These are phyloP conservation scores for Acanthornis magna DNA, from an alignment of 2,797 vertebrate genomes.

Conservation along the genomic window DNA sequence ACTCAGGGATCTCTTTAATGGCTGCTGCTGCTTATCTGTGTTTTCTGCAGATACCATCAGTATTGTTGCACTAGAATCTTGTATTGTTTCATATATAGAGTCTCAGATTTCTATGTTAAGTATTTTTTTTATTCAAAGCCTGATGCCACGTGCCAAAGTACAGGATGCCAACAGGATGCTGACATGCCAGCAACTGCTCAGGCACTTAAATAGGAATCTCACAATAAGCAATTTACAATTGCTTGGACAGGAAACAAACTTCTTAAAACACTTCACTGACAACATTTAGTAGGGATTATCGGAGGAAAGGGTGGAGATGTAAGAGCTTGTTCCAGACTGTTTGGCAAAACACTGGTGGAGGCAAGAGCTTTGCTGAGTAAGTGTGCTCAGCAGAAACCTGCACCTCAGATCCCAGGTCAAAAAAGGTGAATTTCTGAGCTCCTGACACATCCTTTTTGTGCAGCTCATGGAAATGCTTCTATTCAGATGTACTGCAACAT, in stretches of 20 bases:
- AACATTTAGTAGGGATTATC: slow-evolving; percentile 1
- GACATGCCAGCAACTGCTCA: not conserved
- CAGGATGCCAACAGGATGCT: not conserved
- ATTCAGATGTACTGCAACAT: not conserved
- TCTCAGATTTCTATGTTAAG: not conserved
- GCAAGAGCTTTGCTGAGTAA: not conserved
- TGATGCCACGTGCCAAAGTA: not conserved
- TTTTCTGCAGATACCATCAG: not conserved
- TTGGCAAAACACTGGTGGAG: not conserved
- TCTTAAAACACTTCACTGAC: slow-evolving; percentile 28
- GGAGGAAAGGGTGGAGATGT: slow-evolving; percentile 53
- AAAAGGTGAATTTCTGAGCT: not conserved
- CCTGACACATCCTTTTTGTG: not conserved
- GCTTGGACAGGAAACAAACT: slow-evolving; percentile 30
- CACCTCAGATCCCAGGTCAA: not conserved
- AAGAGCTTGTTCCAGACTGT: not conserved
- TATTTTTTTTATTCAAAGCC: not conserved
- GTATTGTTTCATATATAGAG: not conserved
- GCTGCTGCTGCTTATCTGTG: not conserved
- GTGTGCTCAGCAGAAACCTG: not conserved
- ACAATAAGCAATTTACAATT: slow-evolving; percentile 19
- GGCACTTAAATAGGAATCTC: not conserved
- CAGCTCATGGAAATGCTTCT: not conserved
- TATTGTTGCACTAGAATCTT: not conserved
- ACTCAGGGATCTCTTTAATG: not conserved